A percentile compares a stretch with the other conserved stretches of the same genome.
Evolutionary conservation across 2,888 invertebrate genomes (phyloP).

Genomic region (Conchocele bisecta): DNA sequence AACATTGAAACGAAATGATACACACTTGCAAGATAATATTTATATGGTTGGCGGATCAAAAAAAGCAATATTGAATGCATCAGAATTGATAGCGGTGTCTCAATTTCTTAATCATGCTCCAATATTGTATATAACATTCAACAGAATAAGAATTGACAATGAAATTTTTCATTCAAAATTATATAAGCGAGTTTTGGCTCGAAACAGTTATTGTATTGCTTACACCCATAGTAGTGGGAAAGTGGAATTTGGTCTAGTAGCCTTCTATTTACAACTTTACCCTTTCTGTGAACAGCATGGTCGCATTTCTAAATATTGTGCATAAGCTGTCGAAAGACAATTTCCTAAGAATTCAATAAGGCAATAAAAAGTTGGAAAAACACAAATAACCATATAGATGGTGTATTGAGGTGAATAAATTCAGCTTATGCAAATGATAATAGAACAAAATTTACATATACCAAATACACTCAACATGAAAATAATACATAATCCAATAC

Average conservation of each 20-base stretch:
- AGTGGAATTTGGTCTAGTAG: background rate
- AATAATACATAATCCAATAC: too few relatives aligned
- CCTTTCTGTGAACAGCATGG: constrained; percentile 6
- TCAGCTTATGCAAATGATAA: too few relatives aligned
- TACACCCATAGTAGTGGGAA: background rate
- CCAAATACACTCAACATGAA: too few relatives aligned
- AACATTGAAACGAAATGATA: background rate
- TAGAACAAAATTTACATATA: too few relatives aligned
- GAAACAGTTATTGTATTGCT: constrained; percentile 13
- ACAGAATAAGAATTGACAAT: constrained; percentile 14
- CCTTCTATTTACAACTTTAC: background rate
- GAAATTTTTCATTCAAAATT: too few relatives aligned
- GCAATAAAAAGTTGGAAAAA: too few relatives aligned
- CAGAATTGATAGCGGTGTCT: constrained; percentile 6
- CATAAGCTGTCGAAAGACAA: background rate
- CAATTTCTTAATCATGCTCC: constrained; percentile 8
- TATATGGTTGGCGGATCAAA: background rate
- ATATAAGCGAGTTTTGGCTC: constrained; percentile 8
- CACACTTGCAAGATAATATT: background rate
- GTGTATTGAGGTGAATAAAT: too few relatives aligned
- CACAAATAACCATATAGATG: too few relatives aligned
- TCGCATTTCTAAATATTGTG: background rate
- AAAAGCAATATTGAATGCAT: background rate
- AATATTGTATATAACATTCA: constrained; percentile 1
- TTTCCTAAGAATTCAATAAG: too few relatives aligned